Evolutionary conservation across 1,140 invertebrate species (phyloP), one percentile per base, ranked within the genome.

Genomic region (Lucilia sericata): DNA sequence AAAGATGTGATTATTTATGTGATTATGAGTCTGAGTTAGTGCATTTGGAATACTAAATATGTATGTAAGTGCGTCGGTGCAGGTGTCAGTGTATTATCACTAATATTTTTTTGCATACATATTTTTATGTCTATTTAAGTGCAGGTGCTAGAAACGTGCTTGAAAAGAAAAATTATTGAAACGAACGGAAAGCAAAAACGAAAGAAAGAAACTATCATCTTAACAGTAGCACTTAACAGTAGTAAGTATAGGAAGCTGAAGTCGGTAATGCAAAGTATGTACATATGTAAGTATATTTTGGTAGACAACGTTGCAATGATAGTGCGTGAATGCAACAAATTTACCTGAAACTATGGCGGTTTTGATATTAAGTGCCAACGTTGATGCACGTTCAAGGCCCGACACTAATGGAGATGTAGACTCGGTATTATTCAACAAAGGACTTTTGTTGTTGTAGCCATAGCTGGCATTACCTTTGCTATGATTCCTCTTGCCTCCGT

Each of bases 321-420:
- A 8, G 30, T 47, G 75, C 75, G 51, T 55, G 75, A 81, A 78
- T 82, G 83, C 83, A 84, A 74, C 78, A 81, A 81, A 84, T 84
- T 89, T 89, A 90, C 88, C 88, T 90, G 88, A 88, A 85, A 89
- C 88, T 87, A 87, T 89, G 85, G 88, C 88, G 86, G 88, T 87
- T 86, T 89, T 89, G 85, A 86, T 86, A 85, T 89, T 89, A 84
- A 88, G 88, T 85, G 88, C 55, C 19, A 74, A 81, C 25, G 55
- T 21, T 80, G 83, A 74, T 74, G 74, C 75, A 80, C 76, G 76
- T 80, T 80, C 76, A n/a, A 49, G 76, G 76, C 76, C 34, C 42
- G 76, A 80, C 42, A 51, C 76, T 80, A 80, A 80, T 80, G 76
- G 76, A 80, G 76, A 80, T 21, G 47, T 80, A 80, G n/a, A 21